Conservation (phyloP, 2,888 invertebrate species). For the Aquatica leii region DNA sequence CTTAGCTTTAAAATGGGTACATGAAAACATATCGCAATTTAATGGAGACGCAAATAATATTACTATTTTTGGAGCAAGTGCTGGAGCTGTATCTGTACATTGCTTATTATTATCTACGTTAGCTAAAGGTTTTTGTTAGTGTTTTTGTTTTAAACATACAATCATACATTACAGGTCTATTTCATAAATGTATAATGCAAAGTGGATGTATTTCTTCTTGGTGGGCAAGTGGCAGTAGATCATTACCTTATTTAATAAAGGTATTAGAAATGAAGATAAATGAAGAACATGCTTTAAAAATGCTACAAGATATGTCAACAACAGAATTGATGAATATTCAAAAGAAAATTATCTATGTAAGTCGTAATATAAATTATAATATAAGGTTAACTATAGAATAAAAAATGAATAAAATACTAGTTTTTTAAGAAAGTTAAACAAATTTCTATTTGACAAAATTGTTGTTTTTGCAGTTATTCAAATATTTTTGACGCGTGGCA, state of each 20-base stretch:
- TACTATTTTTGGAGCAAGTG: conserved; percentile 62
- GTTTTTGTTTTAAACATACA: background rate
- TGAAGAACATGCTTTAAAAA: conserved; percentile 55
- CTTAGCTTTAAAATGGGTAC: no score
- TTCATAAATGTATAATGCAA: conserved; percentile 55
- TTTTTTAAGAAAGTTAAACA: no score
- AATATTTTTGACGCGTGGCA: no score
- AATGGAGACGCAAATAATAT: conserved; percentile 61
- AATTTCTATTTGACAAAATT: no score
- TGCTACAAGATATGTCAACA: conserved; percentile 48
- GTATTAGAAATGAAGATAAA: conserved; percentile 26
- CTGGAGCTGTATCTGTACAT: conserved; percentile 60
- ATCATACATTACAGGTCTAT: conserved; percentile 48
- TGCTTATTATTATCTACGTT: conserved; percentile 60
- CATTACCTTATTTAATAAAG: conserved; percentile 47
- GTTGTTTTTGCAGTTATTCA: no score
- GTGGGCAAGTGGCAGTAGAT: conserved; percentile 52
- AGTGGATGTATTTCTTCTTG: conserved; percentile 52
- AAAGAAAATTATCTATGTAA: conserved; percentile 37
- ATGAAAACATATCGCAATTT: conserved; percentile 60
- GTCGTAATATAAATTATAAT: no score
- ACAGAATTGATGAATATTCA: conserved; percentile 35
- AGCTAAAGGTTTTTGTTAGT: conserved; percentile 50
- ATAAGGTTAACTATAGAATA: background rate
- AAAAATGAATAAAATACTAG: background rate